Evolutionary conservation across 2,888 invertebrate genomes (phyloP).

Genomic region (Drosophila buzzatii): DNA sequence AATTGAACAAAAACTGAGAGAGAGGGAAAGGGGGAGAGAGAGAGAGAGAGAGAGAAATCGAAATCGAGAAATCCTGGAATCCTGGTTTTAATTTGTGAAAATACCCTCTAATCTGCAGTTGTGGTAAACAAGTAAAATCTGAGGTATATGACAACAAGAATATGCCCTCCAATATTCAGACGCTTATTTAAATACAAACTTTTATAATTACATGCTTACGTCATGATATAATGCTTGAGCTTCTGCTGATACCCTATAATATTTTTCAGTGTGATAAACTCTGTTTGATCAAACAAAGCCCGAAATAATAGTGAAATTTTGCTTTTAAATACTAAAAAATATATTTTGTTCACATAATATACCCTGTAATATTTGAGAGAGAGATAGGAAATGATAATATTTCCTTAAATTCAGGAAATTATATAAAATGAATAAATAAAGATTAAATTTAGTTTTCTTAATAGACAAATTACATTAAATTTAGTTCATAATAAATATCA

Average conservation of each 20-base stretch:
- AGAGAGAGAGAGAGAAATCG: background rate
- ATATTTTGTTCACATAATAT: background rate
- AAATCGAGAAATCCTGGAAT: background rate
- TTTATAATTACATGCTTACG: background rate
- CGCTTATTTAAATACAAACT: background rate
- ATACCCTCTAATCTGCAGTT: background rate
- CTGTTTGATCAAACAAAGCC: too few relatives aligned
- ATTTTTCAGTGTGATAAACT: background rate
- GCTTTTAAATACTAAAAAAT: accelerated
- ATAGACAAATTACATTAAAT: too few relatives aligned
- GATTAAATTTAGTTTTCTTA: too few relatives aligned
- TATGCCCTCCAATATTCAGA: background rate
- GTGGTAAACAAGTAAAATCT: background rate
- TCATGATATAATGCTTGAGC: background rate
- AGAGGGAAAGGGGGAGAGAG: background rate
- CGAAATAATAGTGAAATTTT: background rate
- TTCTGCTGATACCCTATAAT: background rate
- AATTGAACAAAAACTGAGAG: too few relatives aligned
- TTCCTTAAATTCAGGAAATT: background rate
- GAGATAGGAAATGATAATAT: background rate
- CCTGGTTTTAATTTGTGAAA: background rate
- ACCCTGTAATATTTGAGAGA: background rate
- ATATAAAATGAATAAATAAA: too few relatives aligned
- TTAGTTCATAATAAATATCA: background rate
- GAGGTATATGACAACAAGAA: background rate